Conservation (phyloP, 2,797 vertebrate species). For the Cygnus olor region DNA sequence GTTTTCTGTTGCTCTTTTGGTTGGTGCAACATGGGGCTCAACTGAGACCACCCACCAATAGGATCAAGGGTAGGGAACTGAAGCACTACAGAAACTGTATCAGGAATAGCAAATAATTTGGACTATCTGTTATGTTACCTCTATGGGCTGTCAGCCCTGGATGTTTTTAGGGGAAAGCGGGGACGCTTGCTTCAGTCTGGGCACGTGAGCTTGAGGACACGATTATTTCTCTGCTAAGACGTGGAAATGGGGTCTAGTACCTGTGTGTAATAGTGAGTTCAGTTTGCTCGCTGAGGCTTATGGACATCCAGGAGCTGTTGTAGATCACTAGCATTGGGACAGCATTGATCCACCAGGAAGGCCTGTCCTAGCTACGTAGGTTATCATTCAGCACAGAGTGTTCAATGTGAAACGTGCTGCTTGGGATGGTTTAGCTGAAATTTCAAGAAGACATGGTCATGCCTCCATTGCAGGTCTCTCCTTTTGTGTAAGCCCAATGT, state of each 20-base stretch:
- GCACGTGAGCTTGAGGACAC: neutral
- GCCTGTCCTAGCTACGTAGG: neutral
- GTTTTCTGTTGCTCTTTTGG: neutral
- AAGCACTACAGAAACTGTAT: neutral
- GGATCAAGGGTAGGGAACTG: neutral
- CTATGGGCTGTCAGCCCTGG: fast-evolving
- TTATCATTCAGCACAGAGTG: neutral
- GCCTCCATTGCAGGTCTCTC: neutral
- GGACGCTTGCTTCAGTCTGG: neutral
- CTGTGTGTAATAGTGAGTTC: neutral
- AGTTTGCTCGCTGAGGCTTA: neutral
- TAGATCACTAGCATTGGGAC: neutral
- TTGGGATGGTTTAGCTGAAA: neutral
- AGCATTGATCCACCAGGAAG: neutral
- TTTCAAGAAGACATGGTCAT: neutral
- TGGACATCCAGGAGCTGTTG: neutral
- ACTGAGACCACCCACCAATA: neutral
- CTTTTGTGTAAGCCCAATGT: neutral
- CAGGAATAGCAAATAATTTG: neutral
- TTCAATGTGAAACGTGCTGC: neutral
- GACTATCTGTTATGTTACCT: neutral
- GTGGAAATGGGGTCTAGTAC: neutral
- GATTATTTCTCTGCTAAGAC: neutral
- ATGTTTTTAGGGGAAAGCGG: neutral
- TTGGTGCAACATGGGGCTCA: neutral